Evolutionary conservation across 2,113 vertebrate species (phyloP), one percentile per base, ranked within the genome.

Genomic region (Aix galericulata): DNA sequence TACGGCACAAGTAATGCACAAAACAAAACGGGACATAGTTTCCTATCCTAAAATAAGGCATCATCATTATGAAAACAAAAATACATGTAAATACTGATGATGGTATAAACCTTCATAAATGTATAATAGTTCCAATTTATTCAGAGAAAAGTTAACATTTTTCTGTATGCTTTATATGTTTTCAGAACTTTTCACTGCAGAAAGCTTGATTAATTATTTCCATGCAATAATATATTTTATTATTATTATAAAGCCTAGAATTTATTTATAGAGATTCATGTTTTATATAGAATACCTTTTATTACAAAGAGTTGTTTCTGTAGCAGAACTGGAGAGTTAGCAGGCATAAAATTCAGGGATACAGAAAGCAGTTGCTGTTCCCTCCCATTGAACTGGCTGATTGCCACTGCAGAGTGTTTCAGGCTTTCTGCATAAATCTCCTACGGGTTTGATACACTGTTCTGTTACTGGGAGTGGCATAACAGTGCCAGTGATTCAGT

Each of bases 171-270:
- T 89, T 67, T 95, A 48, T 63, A 16, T 89, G 22, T 29, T 91
- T 92, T 94, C 31, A 86, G 79, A 86, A 62, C 9, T 83, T 95
- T 77, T 92, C 7, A 8, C 84, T 85, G 26, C 27, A 82, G 71
- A 96, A 96, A 91, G 3, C 56, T 86, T 77, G 58, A 91, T 86
- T 93, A 94, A 79, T 96, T 89, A 77, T 86, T 93, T 92, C 66
- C 66, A 86, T 40, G 17, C 60, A 95, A 92, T 34, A 91, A 85
- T 55, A 56, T 75, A 83, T 77, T 91, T 89, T 86, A 8, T 94
- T 55, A 93, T 53, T 64, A 67, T 75, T 92, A 68, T 38, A 77
- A 86, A 96, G 29, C 18, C 17, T 88, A 4, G n/a, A 80, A 52
- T 76, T 80, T 78, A 87, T 86, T 90, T 80, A 38, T 23, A 89